Conservation (phyloP, 2,797 vertebrate genomes). For the Helicolenus hilgendorfi region DNA sequence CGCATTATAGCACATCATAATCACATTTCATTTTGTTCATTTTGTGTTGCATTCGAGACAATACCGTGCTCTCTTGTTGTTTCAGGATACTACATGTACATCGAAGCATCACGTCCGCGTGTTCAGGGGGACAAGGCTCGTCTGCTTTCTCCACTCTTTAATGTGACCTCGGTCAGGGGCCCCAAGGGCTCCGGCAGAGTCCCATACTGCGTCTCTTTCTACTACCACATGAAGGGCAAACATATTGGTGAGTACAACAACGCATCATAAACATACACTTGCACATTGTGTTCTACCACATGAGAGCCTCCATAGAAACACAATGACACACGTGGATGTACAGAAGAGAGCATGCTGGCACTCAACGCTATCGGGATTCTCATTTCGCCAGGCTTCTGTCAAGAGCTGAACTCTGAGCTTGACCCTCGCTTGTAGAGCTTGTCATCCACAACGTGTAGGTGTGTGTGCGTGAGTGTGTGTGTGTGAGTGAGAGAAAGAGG, state of each 20-base stretch:
- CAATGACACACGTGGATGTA: not conserved
- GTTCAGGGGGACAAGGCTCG: constrained; percentile 94
- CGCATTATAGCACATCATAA: not conserved
- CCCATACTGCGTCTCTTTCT: constrained; percentile 97
- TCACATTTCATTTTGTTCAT: not conserved
- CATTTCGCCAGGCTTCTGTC: constrained; percentile 29
- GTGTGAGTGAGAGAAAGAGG: not conserved
- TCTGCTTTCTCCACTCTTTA: constrained; percentile 96
- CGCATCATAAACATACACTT: not conserved
- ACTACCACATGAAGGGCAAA: constrained; percentile 98
- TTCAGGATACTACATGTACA: constrained; percentile 98
- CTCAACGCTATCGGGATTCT: not conserved
- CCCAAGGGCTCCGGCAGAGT: constrained; percentile 84
- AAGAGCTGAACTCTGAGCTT: constrained; percentile 44
- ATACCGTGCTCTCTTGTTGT: constrained; percentile 21
- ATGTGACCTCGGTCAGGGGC: constrained; percentile 91
- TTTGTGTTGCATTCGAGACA: not conserved
- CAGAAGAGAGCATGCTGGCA: not conserved
- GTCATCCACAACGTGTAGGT: constrained; percentile 30
- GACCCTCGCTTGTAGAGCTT: constrained; percentile 48
- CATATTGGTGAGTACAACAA: constrained; percentile 95
- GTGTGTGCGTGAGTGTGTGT: not conserved
- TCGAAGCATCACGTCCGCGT: constrained; percentile 95
- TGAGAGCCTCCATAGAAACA: not conserved
- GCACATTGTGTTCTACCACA: not conserved